Evolutionary conservation across 1,140 invertebrate genomes (phyloP).

Genomic region (Watersipora subatra): DNA sequence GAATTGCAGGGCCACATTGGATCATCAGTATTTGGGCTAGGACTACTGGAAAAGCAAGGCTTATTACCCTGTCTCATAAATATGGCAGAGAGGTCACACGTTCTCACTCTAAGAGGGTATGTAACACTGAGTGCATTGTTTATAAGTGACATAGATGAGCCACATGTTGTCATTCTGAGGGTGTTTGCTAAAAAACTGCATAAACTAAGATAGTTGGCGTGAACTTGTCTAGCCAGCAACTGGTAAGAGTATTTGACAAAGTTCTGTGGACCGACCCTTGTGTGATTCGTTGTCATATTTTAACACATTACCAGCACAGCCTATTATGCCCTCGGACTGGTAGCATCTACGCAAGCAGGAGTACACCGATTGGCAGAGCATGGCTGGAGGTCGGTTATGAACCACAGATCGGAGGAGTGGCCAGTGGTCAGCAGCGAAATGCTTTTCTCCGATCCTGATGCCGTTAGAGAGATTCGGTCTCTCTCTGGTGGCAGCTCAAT

Average conservation of each 20-base stretch:
- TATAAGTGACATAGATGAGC: neutral
- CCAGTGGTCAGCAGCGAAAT: conserved; percentile 48
- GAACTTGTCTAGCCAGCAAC: neutral
- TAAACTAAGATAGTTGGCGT: neutral
- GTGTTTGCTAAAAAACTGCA: neutral
- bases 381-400: conserved; percentile 67
- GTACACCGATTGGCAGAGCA: conserved; percentile 57
- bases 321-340: conserved; percentile 68
- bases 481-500: neutral
- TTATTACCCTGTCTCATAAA: conserved; percentile 50
- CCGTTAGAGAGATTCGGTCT: neutral
- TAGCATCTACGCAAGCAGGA: conserved; percentile 66
- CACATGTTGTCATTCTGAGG: neutral
- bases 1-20: conserved; percentile 55
- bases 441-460: neutral
- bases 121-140: neutral
- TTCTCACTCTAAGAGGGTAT: conserved; percentile 68
- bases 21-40: conserved; percentile 56
- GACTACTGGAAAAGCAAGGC: conserved; percentile 51
- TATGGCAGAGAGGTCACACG: conserved; percentile 59
- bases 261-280: neutral
- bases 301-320: too few relatives aligned
- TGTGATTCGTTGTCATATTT: neutral
- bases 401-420: conserved; percentile 61
- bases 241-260: neutral